phyloP scores from a whole-genome alignment of 2,888 invertebrate species.

The Rhyacophila evoluta region DNA sequence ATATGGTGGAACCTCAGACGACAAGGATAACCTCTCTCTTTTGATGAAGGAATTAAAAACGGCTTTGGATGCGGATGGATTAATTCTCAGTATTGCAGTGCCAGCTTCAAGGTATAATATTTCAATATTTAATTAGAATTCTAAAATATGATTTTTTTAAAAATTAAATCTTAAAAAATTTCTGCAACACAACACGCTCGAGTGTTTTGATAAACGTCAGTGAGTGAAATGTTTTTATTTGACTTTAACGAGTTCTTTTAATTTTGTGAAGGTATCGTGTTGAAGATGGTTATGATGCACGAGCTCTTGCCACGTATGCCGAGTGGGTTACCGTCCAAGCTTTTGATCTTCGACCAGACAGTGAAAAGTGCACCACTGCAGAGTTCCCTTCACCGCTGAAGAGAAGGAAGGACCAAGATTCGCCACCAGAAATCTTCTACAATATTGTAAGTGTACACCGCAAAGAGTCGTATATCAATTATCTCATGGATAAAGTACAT shows the following conservation, averaged over 20 bases:
- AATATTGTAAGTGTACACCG: constrained; percentile 63
- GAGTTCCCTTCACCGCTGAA: constrained; percentile 69
- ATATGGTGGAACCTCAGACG: constrained; percentile 58
- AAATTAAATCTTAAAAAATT: too few species aligned
- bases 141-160: too few species aligned
- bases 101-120: constrained; percentile 70
- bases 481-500: too few species aligned
- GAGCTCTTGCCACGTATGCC: constrained; percentile 71
- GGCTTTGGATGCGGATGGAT: constrained; percentile 71
- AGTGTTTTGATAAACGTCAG: too few species aligned
- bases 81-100: constrained; percentile 70
- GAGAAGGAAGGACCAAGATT: constrained; percentile 65
- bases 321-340: constrained; percentile 79
- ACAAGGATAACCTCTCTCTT: constrained; percentile 70
- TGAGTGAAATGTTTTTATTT: too few species aligned
- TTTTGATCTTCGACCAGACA: constrained; percentile 71
- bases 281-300: constrained; percentile 76
- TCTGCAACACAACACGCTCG: too few species aligned
- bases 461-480: too few species aligned
- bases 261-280: constrained; percentile 71
- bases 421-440: constrained; percentile 67
- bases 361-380: constrained; percentile 59
- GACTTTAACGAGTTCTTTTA: too few species aligned
- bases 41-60: constrained; percentile 73
- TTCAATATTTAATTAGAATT: too few species aligned